Conservation (phyloP, 2,797 vertebrate genomes). For the Erpetoichthys calabaricus region DNA sequence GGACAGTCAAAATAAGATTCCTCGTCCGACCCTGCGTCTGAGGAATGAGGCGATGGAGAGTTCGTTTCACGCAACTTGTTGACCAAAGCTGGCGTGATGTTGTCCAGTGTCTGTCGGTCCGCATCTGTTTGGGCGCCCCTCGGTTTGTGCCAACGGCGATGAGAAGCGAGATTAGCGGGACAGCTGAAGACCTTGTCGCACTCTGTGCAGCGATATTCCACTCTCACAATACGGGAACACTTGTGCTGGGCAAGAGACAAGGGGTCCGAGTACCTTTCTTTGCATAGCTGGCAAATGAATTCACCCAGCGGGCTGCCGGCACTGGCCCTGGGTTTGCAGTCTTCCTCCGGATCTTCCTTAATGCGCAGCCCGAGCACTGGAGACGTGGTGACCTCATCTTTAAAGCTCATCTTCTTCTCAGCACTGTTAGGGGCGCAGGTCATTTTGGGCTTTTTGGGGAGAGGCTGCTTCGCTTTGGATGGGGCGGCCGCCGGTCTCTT, state of each 20-base stretch:
- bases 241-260: slow-evolving; percentile 36
- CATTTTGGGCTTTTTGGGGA: slow-evolving; percentile 22
- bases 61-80: slow-evolving; percentile 7
- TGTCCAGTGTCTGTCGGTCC: not conserved
- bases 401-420: slow-evolving; percentile 15
- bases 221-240: slow-evolving; percentile 37
- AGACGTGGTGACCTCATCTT: slow-evolving; percentile 29
- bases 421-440: slow-evolving; percentile 6
- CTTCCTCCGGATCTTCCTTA: slow-evolving; percentile 20
- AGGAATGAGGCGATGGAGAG: slow-evolving; percentile 13
- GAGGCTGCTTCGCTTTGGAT: slow-evolving; percentile 13
- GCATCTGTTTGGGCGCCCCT: slow-evolving; percentile 7
- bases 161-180: slow-evolving; percentile 40
- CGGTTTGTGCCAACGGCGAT: slow-evolving; percentile 41
- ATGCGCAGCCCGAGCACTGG: slow-evolving; percentile 30
- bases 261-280: slow-evolving; percentile 33
- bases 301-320: slow-evolving; percentile 25
- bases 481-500: slow-evolving; percentile 15
- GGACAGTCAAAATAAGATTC: slow-evolving; percentile 25
- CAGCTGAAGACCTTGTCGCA: slow-evolving; percentile 44
- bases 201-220: slow-evolving; percentile 41
- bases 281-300: slow-evolving; percentile 39
- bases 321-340: slow-evolving; percentile 3
- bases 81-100: not conserved
- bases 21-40: slow-evolving; percentile 22